These are phyloP conservation scores for Trinectes maculatus DNA, from an alignment of 2,113 vertebrate genomes.

Conservation along the genomic window DNA sequence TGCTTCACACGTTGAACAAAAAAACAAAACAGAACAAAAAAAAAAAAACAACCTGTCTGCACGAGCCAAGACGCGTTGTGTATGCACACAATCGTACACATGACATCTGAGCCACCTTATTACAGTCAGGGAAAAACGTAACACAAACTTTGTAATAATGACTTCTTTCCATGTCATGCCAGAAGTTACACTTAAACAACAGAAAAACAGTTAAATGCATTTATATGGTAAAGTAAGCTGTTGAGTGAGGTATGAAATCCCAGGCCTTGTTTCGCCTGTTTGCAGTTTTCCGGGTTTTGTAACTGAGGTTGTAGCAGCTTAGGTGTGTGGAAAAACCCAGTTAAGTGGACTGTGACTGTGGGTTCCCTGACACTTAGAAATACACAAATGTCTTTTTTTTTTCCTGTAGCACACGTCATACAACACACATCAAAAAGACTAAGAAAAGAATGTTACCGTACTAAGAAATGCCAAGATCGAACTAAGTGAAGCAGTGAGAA, in stretches of 20 bases:
- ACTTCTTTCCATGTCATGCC: conserved; percentile 61
- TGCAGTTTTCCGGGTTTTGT: conserved; percentile 84
- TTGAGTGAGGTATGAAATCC: conserved; percentile 83
- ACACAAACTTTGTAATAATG: conserved; percentile 45
- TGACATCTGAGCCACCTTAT: conserved; percentile 38
- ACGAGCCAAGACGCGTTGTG: conserved; percentile 45
- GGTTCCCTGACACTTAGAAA: conserved; percentile 81
- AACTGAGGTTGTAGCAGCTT: conserved; percentile 85
- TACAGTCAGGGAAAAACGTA: conserved; percentile 56
- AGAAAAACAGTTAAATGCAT: conserved; percentile 76
- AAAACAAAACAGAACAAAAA: not conserved
- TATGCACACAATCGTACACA: conserved; percentile 37
- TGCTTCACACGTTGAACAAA: conserved; percentile 58
- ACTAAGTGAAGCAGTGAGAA: conserved; percentile 41
- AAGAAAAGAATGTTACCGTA: conserved; percentile 47
- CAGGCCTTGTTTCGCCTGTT: conserved; percentile 68
- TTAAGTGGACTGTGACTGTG: conserved; percentile 76
- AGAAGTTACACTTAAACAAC: conserved; percentile 64
- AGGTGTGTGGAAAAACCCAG: conserved; percentile 79
- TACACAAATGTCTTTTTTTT: conserved; percentile 43
- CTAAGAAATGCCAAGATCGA: conserved; percentile 52
- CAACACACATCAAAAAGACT: conserved; percentile 33
- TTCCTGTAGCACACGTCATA: conserved; percentile 54
- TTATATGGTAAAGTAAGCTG: conserved; percentile 74
- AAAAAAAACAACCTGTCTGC: conserved; percentile 52